Base-by-base conservation (phyloP, 2,888 invertebrate species). In the Neoascia interrupta region DNA sequence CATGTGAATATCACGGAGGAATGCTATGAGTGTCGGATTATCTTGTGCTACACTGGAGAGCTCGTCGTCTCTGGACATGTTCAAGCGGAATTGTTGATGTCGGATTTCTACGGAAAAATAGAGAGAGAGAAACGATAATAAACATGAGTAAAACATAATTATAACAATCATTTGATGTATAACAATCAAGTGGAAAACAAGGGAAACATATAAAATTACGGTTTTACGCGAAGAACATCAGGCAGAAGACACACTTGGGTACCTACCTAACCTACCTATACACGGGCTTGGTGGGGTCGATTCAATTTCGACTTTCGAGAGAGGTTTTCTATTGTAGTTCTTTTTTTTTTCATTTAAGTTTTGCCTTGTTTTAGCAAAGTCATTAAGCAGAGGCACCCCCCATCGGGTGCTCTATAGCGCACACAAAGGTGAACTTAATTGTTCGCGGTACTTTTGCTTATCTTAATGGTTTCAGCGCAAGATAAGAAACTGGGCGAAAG, bases 11-110 rank as follows among this genome's bases (percentile, higher is more conserved):
- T 94, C 92, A 19, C 93, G 90, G 82, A 95, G 94, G 88, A 93
- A 95, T 63, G 92, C 92, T 81, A 95, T 92, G 75, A 95, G 90
- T 83, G 92, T 91, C 1, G 93, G 92, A 83, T 95, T 93, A 85
- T 94, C 94, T 89, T 95, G 94, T 10, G 92, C 90, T 75, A 95
- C 94, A 84, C 92, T 91, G 26, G 92, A 90, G 82, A 95, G 90
- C 85, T 95, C 94, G 87, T 94, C 92, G 87, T 95, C 95, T 81
- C 92, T 92, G 49, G 93, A 93, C 93, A 95, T 93, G 89, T 94
- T 95, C 81, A 93, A 90, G 31, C 93, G 92, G 88, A 95, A 95
- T 87, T 94, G 94, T 85, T 94, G 93, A 75, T 93, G 93, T 74
- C 92, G 92, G 82, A 93, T 90, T 5, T 93, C 94, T 93, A 86